Evolutionary conservation across 2,797 vertebrate genomes (phyloP), one percentile per base, ranked within the genome.

Genomic region (Tapirus indicus): DNA sequence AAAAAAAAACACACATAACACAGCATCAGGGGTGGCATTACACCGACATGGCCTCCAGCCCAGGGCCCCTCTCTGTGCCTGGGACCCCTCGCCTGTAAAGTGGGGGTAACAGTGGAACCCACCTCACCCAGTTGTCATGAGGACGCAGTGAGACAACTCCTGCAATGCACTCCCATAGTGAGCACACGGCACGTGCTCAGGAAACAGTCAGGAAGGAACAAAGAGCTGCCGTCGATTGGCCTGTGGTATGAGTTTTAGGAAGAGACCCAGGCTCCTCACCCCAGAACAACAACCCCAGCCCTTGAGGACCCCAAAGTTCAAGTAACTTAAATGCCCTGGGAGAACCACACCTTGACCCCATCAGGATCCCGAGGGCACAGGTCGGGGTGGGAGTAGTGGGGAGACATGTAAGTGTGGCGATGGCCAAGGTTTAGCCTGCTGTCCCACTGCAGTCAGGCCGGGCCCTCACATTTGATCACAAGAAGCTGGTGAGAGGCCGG

Each of bases 111-210:
- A 5, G 1, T 1, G 54, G 85, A 54, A 16, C 16, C 38, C 27
- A 10, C 13, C 41, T 13, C 35, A 16, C 29, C 54, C 1, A 13
- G 29, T 20, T 56, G 16, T 21, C 6, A 0, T 3, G 29, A 74
- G 41, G 27, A 54, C 35, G 49, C 47, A 25, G 23, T 6, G 35
- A 78, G 52, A 18, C 0, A 0, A 12, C 27, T 23, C 18, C 35
- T 11, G 0, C 5, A 13, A 29, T 0, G 0, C 7, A 20, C 7
- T 56, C 38, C 41, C 23, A 1, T 16, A 32, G 86, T 6, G 29
- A 68, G 54, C 29, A 0, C 75, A 17, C 14, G 5, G 18, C 32
- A 21, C 44, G 52, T 29, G 29, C 25, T 29, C 77, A 6, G 52
- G 35, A 64, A 72, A 75, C 49, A 13, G 21, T 6, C 6, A 0